Conservation (phyloP, 2,113 vertebrate species). For the Vidua chalybeata region DNA sequence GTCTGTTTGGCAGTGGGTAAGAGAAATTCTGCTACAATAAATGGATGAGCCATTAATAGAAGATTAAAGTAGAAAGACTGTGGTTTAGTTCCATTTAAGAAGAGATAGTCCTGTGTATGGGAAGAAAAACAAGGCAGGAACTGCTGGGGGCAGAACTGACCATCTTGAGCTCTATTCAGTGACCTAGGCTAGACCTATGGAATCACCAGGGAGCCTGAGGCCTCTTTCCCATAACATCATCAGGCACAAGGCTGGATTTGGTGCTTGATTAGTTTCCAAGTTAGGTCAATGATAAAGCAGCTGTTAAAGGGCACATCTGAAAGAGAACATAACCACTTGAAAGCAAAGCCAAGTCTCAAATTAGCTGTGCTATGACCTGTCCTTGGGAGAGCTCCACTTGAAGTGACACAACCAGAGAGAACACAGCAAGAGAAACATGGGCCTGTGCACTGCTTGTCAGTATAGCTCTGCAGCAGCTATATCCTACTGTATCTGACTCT, state of each 20-base stretch:
- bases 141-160: neutral
- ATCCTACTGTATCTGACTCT: neutral
- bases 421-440: fast-evolving
- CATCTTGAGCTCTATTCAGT: neutral
- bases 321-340: neutral
- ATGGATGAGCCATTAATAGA: neutral
- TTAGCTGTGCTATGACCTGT: neutral
- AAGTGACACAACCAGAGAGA: neutral
- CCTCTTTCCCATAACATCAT: conserved; percentile 17
- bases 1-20: neutral
- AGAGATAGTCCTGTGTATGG: neutral
- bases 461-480: neutral
- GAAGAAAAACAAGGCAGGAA: neutral
- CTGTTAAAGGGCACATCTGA: neutral
- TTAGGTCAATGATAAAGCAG: conserved; percentile 23
- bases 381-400: neutral
- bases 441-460: neutral
- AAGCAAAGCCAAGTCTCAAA: conserved; percentile 33
- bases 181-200: neutral
- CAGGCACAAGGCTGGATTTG: neutral
- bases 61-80: neutral
- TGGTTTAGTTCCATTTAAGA: neutral
- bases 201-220: conserved; percentile 1
- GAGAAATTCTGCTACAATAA: neutral
- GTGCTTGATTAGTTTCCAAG: neutral